Conservation (phyloP, 2,888 invertebrate species). For the Kryphioiulus occultus region DNA sequence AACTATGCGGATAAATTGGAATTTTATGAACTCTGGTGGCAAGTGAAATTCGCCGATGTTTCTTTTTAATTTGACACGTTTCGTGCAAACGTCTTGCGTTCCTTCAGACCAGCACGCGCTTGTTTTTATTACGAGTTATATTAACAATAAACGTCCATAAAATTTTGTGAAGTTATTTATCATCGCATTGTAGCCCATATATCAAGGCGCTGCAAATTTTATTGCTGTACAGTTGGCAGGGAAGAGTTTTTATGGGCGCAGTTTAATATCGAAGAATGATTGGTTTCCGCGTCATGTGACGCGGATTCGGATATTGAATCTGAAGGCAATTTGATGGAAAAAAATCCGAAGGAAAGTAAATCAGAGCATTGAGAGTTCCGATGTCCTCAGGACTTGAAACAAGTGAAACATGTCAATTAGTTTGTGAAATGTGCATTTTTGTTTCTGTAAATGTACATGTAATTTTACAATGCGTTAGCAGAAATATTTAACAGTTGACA, state of each 20-base stretch:
- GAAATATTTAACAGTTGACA: no score
- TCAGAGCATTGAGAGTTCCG: not conserved
- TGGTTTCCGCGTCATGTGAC: conserved; percentile 7
- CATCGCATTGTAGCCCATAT: not conserved
- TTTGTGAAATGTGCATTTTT: no score
- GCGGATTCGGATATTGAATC: not conserved
- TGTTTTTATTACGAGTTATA: not conserved
- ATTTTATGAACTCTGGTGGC: not conserved
- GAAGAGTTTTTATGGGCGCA: not conserved
- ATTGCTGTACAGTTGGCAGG: not conserved
- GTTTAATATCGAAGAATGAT: conserved; percentile 26
- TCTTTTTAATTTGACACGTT: conserved; percentile 3
- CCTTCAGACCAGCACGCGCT: not conserved
- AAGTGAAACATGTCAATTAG: no score
- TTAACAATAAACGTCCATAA: conserved; percentile 26
- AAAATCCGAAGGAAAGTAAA: not conserved
- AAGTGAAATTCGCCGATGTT: not conserved
- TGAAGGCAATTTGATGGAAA: not conserved
- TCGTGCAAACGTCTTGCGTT: not conserved
- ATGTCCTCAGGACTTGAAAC: no score
- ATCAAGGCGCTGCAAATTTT: not conserved
- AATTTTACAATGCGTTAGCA: no score
- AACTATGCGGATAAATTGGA: not conserved
- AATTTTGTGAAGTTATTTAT: conserved; percentile 14
- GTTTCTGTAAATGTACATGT: no score